Base-by-base conservation (phyloP, 2,113 vertebrate genomes). In the Rhinopomastus cyanomelas region DNA sequence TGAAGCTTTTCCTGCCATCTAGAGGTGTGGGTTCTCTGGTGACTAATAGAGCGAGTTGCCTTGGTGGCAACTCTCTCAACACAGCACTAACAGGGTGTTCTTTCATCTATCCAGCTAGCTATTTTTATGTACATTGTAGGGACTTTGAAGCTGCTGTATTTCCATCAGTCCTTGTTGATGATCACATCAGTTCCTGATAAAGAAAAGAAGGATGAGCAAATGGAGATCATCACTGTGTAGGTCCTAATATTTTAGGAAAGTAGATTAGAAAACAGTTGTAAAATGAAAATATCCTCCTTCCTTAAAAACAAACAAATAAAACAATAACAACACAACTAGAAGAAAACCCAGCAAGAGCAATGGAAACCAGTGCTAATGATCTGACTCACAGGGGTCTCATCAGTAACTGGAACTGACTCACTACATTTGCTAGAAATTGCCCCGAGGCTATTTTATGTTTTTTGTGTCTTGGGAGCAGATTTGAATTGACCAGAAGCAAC, bases 391-490 rank as follows among this genome's bases (percentile, higher is more conserved):
- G 66, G 49, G 80, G 57, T 94, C 85, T 89, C 85, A 78, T 88
- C 66, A 64, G 74, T 74, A 77, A 56, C 82, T 91, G 82, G 82
- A 95, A 90, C 52, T 85, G 79, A 94, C 87, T 89, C 89, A 88
- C 1, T 74, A 42, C 32, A 82, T 88, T 91, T 88, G 21, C 68
- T 60, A 88, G 73, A 77, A 91, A 84, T 78, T 64, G 48, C 69
- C 44, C 51, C 42, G 49, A 44, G 56, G 39, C 52, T 84, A 22
- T 81, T 86, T 87, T 55, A 65, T 85, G 53, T 39, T 25, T 30
- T 68, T 44, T 67, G 27, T 52, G 56, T 49, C 65, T 32, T 71
- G 83, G 82, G 61, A 86, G 25, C 51, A 39, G 76, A 69, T 36
- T 25, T 46, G 69, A 77, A 44, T 44, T 55, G 66, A 37, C 22